These are phyloP conservation scores for Yoshiicerus persimilis DNA, from an alignment of 1,140 invertebrate genomes.

Conservation along the genomic window DNA sequence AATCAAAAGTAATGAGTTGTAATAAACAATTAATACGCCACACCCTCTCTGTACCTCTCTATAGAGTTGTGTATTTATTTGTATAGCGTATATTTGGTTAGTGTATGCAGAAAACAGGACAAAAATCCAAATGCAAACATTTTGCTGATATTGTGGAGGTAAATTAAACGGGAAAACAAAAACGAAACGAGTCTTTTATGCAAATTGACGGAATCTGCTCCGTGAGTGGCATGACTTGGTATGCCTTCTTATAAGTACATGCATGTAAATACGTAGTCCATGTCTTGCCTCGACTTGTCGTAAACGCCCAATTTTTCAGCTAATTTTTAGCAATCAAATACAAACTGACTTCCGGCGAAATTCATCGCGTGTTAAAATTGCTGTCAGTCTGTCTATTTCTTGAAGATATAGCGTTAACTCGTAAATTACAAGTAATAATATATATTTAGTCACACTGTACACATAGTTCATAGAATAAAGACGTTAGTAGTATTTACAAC, in stretches of 20 bases:
- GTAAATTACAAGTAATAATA: neutral
- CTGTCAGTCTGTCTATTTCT: neutral
- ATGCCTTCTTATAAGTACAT: neutral
- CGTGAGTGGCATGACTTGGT: neutral
- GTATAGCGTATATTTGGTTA: neutral
- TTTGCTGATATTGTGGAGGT: neutral
- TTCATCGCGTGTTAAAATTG: neutral
- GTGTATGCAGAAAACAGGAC: neutral
- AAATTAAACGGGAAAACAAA: neutral
- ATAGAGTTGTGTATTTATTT: neutral
- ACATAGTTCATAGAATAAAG: neutral
- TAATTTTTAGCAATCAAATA: neutral
- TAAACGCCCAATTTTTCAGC: neutral
- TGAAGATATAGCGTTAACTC: neutral
- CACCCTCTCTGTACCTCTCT: neutral
- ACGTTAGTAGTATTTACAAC: too few relatives aligned
- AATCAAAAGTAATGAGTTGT: neutral
- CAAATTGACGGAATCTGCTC: neutral
- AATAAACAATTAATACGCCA: neutral
- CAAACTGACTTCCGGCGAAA: conserved; percentile 10
- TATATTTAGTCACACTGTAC: neutral
- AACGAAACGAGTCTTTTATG: neutral
- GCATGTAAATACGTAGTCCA: neutral
- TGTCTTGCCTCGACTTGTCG: neutral
- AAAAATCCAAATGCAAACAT: neutral